Conservation (phyloP, 2,888 invertebrate species). For the Tholera decimalis region DNA sequence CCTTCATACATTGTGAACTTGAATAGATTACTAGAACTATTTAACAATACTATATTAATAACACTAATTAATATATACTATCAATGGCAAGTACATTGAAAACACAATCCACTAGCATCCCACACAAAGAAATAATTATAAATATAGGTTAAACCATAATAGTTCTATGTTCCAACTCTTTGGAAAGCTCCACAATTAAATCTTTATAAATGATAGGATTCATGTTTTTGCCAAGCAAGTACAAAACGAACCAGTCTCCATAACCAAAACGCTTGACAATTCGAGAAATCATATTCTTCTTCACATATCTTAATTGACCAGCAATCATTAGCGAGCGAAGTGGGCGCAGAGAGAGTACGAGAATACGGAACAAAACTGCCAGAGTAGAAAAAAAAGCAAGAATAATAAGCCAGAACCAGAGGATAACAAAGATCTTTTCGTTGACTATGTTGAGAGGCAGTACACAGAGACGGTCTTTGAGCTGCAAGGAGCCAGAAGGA, state of each 20-base stretch:
- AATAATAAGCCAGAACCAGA: slow-evolving; percentile 94
- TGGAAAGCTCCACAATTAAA: slow-evolving; percentile 90
- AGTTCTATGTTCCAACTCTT: slow-evolving; percentile 80
- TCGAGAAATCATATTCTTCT: slow-evolving; percentile 87
- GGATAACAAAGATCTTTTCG: slow-evolving; percentile 94
- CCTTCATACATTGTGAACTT: neutral
- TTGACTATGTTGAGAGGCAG: slow-evolving; percentile 95
- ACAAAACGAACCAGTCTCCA: slow-evolving; percentile 95
- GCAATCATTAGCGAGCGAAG: slow-evolving; percentile 92
- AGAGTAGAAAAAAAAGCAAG: slow-evolving; percentile 92
- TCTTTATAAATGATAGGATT: slow-evolving; percentile 93
- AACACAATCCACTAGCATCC: slow-evolving; percentile 32
- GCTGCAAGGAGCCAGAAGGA: slow-evolving; percentile 91
- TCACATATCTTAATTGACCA: slow-evolving; percentile 91
- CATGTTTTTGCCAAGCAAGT: slow-evolving; percentile 94
- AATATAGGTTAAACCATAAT: slow-evolving; percentile 72
- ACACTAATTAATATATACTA: slow-evolving; percentile 19
- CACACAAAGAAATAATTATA: neutral
- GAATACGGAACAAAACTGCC: slow-evolving; percentile 93
- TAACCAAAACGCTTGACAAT: slow-evolving; percentile 91
- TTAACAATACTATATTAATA: neutral
- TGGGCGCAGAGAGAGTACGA: slow-evolving; percentile 90
- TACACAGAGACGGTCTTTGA: slow-evolving; percentile 93
- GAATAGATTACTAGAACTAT: neutral
- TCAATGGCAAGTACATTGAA: neutral